Evolutionary conservation across 30 jellyfish, hydroid and myxozoan species (phyloP).

Genomic region (Chrysaora quinquecirrha): DNA sequence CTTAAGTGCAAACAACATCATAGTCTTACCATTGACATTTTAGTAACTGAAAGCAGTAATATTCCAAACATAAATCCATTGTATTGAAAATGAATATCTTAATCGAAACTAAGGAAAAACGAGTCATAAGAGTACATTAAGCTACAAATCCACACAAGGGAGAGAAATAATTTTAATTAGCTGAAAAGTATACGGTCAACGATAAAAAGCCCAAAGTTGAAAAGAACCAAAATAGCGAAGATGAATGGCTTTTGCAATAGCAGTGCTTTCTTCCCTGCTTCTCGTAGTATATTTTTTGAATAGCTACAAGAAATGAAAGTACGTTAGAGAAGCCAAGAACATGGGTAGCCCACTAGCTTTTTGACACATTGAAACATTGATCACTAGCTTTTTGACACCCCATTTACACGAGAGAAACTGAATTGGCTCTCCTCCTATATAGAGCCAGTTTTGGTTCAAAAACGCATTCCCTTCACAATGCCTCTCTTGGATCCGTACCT

Average conservation of each 20-base stretch:
- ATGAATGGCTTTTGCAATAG: slow-evolving; percentile 29
- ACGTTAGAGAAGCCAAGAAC: too few species aligned
- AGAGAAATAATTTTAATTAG: too few species aligned
- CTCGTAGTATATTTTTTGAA: neutral
- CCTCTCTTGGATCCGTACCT: too few species aligned
- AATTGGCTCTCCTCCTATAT: too few species aligned
- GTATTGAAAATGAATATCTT: slow-evolving; percentile 95
- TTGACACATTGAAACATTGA: too few species aligned
- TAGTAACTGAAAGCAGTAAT: slow-evolving; percentile 74
- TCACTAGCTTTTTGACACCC: too few species aligned
- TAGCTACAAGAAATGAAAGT: neutral
- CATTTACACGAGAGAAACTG: too few species aligned
- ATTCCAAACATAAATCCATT: slow-evolving; percentile 93
- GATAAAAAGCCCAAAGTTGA: slow-evolving; percentile 83
- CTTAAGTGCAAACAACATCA: neutral
- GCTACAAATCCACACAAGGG: neutral
- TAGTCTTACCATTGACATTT: slow-evolving; percentile 66
- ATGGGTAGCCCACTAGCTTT: too few species aligned
- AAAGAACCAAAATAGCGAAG: slow-evolving; percentile 29
- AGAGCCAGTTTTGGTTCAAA: too few species aligned
- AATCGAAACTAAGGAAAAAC: neutral
- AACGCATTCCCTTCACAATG: too few species aligned
- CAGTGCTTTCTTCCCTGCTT: neutral
- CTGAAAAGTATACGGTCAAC: slow-evolving; percentile 99
- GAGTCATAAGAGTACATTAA: neutral